Evolutionary conservation across 2,797 vertebrate species (phyloP), one percentile per base, ranked within the genome.

Genomic region (Crotalus adamanteus): DNA sequence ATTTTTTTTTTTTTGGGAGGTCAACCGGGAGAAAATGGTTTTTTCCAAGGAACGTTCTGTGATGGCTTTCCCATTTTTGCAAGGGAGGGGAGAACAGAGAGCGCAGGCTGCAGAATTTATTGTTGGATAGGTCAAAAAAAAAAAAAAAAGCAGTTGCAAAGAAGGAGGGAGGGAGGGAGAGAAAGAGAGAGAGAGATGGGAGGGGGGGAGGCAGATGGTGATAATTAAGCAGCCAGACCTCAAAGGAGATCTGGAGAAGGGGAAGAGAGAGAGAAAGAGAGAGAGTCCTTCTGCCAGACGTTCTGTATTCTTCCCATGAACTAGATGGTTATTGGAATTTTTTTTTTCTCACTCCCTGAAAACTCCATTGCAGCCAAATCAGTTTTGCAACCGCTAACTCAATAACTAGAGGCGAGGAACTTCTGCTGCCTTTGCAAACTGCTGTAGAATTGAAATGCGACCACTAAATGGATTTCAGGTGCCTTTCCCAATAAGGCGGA

Each of bases 31-130:
- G 93, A 96, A 97, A 97, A 97, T 94, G 96, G 97, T 53, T 97
- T 97, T 97, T 88, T 97, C 96, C 96, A 96, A 97, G 95, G 96
- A 56, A 91, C 94, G 96, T 78, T 92, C 94, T 97, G 97, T 96
- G 97, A 97, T 96, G 37, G 92, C 96, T 96, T 96, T 96, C 90
- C 94, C 95, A 96, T 95, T 96, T 95, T 94, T 95, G 93, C 6
- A 18, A 95, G 51, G 95, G 96, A 95, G 95, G 87, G 78, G 78
- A 6, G 93, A 96, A 92, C 3, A 88, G 6, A 89, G 86, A 93
- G 51, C 1, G 94, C 88, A 91, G 96, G 93, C 95, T 95, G 94
- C 95, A 96, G 85, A 26, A 59, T 14, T 86, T 92, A 85, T 95
- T 92, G 91, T 94, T 96, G 89, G 3, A 93, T 94, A 9, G 91